These are phyloP conservation scores for Perca schrenkii DNA, from an alignment of 2,113 vertebrate genomes.

Conservation along the genomic window DNA sequence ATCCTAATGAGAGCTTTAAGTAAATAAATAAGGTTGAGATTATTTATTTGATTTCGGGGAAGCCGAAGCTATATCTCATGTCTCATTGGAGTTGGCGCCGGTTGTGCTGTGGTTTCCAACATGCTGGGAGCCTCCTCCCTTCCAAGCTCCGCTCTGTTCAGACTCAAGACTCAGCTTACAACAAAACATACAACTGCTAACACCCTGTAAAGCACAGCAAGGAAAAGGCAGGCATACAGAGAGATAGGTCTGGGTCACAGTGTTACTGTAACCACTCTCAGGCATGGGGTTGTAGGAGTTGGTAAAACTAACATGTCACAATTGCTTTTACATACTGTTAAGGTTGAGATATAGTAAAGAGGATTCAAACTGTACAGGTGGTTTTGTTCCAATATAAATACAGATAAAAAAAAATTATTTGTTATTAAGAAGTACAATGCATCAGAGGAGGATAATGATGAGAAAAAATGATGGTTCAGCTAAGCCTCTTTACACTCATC, in stretches of 20 bases:
- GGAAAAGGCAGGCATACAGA: conserved; percentile 9
- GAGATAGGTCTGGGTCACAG: conserved; percentile 18
- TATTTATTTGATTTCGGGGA: conserved; percentile 78
- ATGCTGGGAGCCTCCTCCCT: conserved; percentile 60
- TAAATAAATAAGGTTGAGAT: conserved; percentile 70
- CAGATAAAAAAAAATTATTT: neutral
- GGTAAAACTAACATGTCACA: neutral
- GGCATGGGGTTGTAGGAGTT: conserved; percentile 2
- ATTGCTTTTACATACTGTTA: neutral
- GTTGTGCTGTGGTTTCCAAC: conserved; percentile 67
- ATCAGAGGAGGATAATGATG: conserved; percentile 38
- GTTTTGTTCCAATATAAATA: neutral
- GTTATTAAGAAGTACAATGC: neutral
- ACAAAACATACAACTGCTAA: conserved; percentile 37
- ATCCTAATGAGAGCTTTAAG: conserved; percentile 59
- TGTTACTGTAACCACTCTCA: conserved; percentile 6
- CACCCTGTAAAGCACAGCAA: conserved; percentile 26
- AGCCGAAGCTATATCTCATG: conserved; percentile 66
- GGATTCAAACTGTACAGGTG: neutral
- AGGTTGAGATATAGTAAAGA: neutral
- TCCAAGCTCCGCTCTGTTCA: conserved; percentile 49
- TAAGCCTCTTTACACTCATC: conserved; percentile 52
- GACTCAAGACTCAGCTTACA: conserved; percentile 55
- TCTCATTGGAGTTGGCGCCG: conserved; percentile 66
- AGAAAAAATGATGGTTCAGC: conserved; percentile 31